Percentiles rank a stretch among this genome's conserved stretches.
Evolutionary conservation across 2,113 vertebrate species (phyloP).

Genomic region (Alligator sinensis): DNA sequence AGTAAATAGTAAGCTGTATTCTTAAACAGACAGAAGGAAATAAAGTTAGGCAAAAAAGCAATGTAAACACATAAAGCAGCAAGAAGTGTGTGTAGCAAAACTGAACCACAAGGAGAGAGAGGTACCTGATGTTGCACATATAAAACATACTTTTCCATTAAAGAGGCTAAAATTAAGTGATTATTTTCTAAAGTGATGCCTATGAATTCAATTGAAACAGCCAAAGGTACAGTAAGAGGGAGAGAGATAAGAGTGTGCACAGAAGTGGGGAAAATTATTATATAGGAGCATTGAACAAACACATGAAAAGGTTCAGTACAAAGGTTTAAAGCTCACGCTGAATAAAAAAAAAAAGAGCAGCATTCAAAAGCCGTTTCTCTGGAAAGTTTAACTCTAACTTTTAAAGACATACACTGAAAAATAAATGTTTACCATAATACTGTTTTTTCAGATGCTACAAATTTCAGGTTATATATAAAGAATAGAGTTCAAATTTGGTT

Average conservation of each 20-base stretch:
- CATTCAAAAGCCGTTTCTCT: not conserved
- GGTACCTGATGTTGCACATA: not conserved
- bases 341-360: not conserved
- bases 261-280: too few relatives aligned
- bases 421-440: not conserved
- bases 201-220: not conserved
- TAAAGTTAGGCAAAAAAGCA: not conserved
- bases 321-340: not conserved
- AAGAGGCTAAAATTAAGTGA: not conserved
- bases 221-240: not conserved
- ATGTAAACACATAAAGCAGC: not conserved
- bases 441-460: not conserved
- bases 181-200: not conserved
- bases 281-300: not conserved
- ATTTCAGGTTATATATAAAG: not conserved
- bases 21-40: not conserved
- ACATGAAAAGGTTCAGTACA: not conserved
- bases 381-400: not conserved
- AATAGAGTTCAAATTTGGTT: accelerated
- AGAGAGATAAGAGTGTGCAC: too few relatives aligned
- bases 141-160: not conserved
- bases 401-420: not conserved
- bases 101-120: not conserved
- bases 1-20: not conserved
- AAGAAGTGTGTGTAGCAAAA: not conserved